phyloP scores from a whole-genome alignment of 2,113 vertebrate species.

The Sinocyclocheilus anshuiensis region DNA sequence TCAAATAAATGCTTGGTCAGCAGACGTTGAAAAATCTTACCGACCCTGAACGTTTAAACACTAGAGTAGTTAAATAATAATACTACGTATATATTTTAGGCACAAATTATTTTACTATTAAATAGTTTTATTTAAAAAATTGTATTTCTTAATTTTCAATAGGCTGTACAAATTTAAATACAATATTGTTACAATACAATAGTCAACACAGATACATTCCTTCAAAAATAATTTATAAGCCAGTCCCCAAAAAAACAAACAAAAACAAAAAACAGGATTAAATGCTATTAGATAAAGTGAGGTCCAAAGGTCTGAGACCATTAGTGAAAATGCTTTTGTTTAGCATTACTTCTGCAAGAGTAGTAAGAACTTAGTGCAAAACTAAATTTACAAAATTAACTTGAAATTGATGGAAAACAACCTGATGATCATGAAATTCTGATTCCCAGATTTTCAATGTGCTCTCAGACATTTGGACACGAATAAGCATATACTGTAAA shows the following conservation, averaged over 20 bases:
- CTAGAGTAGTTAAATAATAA: not conserved
- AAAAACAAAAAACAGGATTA: not conserved
- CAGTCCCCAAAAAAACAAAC: not conserved
- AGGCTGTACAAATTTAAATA: constrained; percentile 39
- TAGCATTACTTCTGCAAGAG: not conserved
- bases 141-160: not conserved
- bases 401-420: not conserved
- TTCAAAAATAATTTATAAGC: constrained; percentile 24
- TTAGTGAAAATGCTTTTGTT: not conserved
- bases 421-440: not conserved
- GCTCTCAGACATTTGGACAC: constrained; percentile 3
- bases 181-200: constrained; percentile 26
- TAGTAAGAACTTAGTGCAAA: too few species aligned
- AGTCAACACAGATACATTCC: constrained; percentile 8
- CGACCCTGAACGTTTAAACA: not conserved
- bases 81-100: not conserved
- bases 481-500: not conserved
- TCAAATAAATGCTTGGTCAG: not conserved
- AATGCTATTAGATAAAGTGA: not conserved
- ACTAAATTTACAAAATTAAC: not conserved
- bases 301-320: not conserved
- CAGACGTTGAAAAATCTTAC: not conserved
- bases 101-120: not conserved
- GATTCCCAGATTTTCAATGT: not conserved
- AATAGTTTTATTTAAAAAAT: constrained; percentile 1